Conservation (phyloP, 2,113 vertebrate genomes). For the Myiopsitta monachus region DNA sequence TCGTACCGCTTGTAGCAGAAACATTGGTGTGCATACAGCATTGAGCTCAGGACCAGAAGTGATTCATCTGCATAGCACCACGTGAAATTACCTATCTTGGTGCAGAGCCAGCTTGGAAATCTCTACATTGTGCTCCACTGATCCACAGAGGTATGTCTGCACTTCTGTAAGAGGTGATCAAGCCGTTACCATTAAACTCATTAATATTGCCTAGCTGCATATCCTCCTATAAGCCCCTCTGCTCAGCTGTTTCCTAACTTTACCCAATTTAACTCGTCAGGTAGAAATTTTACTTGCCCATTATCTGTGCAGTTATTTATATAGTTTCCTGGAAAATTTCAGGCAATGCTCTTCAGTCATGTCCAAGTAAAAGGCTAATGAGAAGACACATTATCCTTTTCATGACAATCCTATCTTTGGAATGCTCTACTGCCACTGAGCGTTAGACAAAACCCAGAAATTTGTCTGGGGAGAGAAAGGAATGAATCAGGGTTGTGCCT, state of each 20-base stretch:
- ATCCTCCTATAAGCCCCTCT: neutral
- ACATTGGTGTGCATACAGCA: accelerated
- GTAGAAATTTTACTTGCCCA: constrained; percentile 17
- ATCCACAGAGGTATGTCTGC: neutral
- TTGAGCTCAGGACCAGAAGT: neutral
- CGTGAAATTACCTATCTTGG: neutral
- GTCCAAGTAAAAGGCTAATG: constrained; percentile 9
- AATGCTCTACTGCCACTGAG: neutral
- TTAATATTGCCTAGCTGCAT: neutral
- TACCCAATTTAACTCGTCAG: neutral
- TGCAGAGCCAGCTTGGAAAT: neutral
- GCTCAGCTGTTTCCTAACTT: neutral
- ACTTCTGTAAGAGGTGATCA: neutral
- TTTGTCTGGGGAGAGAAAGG: neutral
- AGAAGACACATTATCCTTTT: constrained; percentile 8
- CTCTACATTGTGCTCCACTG: neutral
- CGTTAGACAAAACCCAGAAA: neutral
- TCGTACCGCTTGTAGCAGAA: accelerated
- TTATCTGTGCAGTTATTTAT: constrained; percentile 25
- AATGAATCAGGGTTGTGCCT: neutral
- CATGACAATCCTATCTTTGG: neutral
- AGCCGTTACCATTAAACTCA: neutral
- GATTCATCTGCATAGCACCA: accelerated
- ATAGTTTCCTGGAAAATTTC: constrained; percentile 3
- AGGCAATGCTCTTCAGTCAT: neutral